phyloP scores from a whole-genome alignment of 2,113 vertebrate species.

The Daubentonia madagascariensis region DNA sequence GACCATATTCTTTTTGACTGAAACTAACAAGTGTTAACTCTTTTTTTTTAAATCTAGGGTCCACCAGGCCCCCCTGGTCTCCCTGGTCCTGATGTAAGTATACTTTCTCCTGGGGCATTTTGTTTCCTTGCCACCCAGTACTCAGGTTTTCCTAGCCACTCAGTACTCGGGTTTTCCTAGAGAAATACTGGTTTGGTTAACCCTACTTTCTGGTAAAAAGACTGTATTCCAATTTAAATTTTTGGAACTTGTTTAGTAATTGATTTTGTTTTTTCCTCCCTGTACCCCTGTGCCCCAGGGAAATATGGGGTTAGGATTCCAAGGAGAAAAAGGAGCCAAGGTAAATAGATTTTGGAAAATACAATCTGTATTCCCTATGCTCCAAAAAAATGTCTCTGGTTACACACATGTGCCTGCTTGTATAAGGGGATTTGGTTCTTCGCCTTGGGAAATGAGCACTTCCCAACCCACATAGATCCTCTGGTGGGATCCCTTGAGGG shows the following conservation, averaged over 20 bases:
- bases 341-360: slow-evolving; percentile 79
- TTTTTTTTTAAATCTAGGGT: slow-evolving; percentile 83
- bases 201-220: slow-evolving; percentile 5
- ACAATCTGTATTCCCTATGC: neutral
- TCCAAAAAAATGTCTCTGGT: slow-evolving; percentile 3
- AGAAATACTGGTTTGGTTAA: slow-evolving; percentile 45
- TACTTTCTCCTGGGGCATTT: neutral
- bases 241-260: slow-evolving; percentile 3
- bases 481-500: neutral
- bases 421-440: slow-evolving; percentile 10
- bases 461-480: neutral
- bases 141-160: neutral
- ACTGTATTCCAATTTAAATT: slow-evolving; percentile 42
- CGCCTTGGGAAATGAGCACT: neutral
- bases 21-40: neutral
- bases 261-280: slow-evolving; percentile 61
- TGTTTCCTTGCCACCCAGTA: neutral
- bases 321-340: slow-evolving; percentile 94
- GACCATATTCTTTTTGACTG: neutral
- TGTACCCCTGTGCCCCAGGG: slow-evolving; percentile 82
- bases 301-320: slow-evolving; percentile 88
- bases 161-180: neutral
- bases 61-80: slow-evolving; percentile 84
- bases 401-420: neutral
- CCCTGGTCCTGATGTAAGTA: slow-evolving; percentile 89